These are phyloP conservation scores for Ernsta delagoae DNA, from an alignment of 2,888 invertebrate genomes.

Conservation along the genomic window DNA sequence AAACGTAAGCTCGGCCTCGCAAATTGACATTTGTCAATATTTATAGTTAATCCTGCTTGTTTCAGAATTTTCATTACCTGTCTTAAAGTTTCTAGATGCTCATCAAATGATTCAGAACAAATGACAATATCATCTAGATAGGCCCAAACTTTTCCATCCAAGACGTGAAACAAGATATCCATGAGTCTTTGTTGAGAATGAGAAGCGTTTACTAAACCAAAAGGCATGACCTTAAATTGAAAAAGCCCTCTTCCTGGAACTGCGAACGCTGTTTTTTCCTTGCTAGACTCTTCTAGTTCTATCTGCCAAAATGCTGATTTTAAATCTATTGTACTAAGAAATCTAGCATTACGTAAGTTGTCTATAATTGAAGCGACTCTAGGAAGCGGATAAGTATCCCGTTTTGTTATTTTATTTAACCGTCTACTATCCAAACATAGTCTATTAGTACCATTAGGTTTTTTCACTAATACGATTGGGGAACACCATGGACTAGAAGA, in stretches of 20 bases:
- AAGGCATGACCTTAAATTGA: not conserved
- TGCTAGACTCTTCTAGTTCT: not conserved
- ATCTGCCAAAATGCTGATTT: not conserved
- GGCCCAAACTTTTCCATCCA: no score
- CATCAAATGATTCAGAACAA: no score
- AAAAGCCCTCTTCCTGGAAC: not conserved
- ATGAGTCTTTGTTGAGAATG: not conserved
- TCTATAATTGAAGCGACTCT: not conserved
- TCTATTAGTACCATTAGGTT: not conserved
- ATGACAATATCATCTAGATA: no score
- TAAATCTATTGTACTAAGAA: not conserved
- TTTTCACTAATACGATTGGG: not conserved
- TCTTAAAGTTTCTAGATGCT: no score
- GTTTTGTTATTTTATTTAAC: not conserved
- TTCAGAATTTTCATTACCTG: no score
- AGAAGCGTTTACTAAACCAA: not conserved
- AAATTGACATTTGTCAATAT: no score
- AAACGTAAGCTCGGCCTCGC: no score
- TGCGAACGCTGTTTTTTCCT: not conserved
- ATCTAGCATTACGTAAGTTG: not conserved
- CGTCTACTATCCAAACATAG: not conserved
- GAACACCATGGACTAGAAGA: not conserved
- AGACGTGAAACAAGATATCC: no score
- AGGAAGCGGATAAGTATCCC: not conserved
- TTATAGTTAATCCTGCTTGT: no score